phyloP scores from a whole-genome alignment of 2,797 vertebrate genomes.

The Phrynocephalus vlangalii region DNA sequence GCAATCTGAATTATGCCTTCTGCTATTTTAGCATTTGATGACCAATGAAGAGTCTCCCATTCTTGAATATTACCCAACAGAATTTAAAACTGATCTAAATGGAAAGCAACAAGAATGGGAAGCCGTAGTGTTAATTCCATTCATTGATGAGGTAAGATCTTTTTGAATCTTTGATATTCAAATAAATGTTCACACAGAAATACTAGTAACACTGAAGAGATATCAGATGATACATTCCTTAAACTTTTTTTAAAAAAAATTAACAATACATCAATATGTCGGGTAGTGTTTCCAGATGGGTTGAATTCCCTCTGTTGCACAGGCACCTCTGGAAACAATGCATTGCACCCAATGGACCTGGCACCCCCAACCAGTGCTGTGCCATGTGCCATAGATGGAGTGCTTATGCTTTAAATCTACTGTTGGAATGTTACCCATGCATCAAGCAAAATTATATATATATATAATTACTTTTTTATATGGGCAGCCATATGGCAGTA shows the following conservation, averaged over 20 bases:
- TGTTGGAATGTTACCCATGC: no score
- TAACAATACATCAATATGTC: no score
- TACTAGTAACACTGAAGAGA: not conserved
- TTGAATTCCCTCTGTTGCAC: no score
- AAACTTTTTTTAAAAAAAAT: not conserved
- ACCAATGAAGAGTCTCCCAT: conserved; percentile 89
- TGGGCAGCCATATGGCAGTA: no score
- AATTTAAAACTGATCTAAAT: conserved; percentile 98
- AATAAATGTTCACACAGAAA: not conserved
- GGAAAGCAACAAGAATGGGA: conserved; percentile 99
- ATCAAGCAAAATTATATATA: no score
- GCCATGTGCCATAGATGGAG: no score
- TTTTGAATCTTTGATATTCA: not conserved
- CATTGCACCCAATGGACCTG: no score
- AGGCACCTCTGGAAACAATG: no score
- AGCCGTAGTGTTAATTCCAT: conserved; percentile 97
- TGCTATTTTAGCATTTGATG: conserved; percentile 89
- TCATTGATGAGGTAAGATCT: conserved; percentile 92
- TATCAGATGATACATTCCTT: not conserved
- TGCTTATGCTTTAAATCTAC: no score
- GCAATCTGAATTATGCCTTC: conserved; percentile 30
- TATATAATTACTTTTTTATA: no score
- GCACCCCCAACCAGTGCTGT: no score
- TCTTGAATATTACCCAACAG: conserved; percentile 93
- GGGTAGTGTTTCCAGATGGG: no score